Percentiles rank a stretch among this genome's conserved stretches.
Evolutionary conservation across 2,113 vertebrate genomes (phyloP).

Genomic region (Takifugu bimaculatus): DNA sequence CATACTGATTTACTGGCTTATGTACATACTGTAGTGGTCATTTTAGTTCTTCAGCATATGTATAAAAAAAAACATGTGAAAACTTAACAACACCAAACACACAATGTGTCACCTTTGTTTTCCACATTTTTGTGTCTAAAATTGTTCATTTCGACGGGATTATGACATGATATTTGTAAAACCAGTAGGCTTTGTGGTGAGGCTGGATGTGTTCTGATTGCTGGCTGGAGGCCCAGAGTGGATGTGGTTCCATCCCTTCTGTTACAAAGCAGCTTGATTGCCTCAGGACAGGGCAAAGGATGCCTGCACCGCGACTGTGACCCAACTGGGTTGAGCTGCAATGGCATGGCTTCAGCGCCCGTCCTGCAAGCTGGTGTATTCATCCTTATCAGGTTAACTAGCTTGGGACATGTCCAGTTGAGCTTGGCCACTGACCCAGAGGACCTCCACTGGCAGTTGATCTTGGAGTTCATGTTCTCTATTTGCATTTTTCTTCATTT

Average conservation of each 20-base stretch:
- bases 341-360: conserved; percentile 1
- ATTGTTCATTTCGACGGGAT: not conserved
- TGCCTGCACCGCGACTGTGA: conserved; percentile 2
- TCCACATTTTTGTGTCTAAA: not conserved
- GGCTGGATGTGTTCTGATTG: conserved; percentile 11
- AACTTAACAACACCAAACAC: not conserved
- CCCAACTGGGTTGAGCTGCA: conserved; percentile 15
- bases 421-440: conserved; percentile 10
- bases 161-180: not conserved
- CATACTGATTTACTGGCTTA: not conserved
- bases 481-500: not conserved
- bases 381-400: conserved; percentile 22
- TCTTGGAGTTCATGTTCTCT: not conserved
- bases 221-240: conserved; percentile 3
- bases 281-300: conserved; percentile 21
- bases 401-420: conserved; percentile 18
- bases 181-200: conserved; percentile 5
- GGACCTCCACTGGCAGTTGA: not conserved
- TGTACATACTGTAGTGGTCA: not conserved
- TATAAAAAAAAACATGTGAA: not conserved
- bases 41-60: not conserved
- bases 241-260: conserved; percentile 10
- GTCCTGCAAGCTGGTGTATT: conserved; percentile 16
- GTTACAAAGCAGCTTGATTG: conserved; percentile 16
- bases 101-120: not conserved